A percentile compares a stretch with the other conserved stretches of the same genome.
These are phyloP conservation scores for Helicoverpa assulta DNA, from an alignment of 2,888 invertebrate genomes.

Conservation along the genomic window DNA sequence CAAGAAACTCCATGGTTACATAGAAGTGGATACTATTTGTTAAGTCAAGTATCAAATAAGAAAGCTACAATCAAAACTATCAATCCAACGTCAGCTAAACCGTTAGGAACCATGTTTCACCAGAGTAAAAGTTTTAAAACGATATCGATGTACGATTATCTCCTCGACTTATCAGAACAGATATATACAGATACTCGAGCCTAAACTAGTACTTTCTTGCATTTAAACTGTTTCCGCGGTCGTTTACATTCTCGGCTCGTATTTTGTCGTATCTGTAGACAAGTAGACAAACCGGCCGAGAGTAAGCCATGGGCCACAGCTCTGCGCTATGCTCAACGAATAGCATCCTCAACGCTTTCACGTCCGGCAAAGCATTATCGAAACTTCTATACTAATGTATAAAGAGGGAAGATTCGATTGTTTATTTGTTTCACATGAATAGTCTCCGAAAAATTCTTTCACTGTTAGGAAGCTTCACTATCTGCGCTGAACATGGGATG, in stretches of 20 bases:
- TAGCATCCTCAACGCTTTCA: conserved; percentile 44
- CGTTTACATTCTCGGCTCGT: conserved; percentile 46
- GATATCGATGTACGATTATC: not conserved
- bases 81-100: not conserved
- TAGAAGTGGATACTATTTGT: too few relatives aligned
- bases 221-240: conserved; percentile 40
- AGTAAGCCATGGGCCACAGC: conserved; percentile 31
- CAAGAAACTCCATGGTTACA: too few relatives aligned
- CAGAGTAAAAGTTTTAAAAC: not conserved
- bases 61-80: not conserved
- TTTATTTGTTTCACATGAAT: too few relatives aligned
- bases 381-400: too few relatives aligned
- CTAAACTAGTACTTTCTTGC: conserved; percentile 42
- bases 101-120: not conserved
- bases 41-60: not conserved
- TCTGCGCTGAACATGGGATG: too few relatives aligned
- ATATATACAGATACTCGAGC: conserved; percentile 17
- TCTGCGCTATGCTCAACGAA: conserved; percentile 33
- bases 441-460: too few relatives aligned
- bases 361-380: conserved; percentile 53
- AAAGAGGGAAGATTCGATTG: too few relatives aligned
- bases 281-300: conserved; percentile 45
- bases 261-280: conserved; percentile 45
- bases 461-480: too few relatives aligned
- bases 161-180: not conserved